These are phyloP conservation scores for Odocoileus virginianus DNA, from an alignment of 2,113 vertebrate species.

Conservation along the genomic window DNA sequence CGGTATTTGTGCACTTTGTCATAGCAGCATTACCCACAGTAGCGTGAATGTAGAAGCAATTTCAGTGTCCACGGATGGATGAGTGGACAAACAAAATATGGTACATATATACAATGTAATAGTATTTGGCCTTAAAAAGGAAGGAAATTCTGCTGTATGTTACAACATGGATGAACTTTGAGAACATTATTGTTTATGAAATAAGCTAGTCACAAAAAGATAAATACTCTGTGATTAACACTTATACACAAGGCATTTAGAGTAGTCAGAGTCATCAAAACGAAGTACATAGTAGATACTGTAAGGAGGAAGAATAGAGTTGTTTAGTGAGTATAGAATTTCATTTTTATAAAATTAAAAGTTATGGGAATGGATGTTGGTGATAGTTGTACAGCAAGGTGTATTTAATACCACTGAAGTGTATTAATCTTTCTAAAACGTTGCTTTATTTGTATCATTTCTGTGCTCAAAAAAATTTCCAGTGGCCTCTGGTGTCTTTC, in stretches of 20 bases:
- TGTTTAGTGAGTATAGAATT: background rate
- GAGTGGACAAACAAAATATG: background rate
- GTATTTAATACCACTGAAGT: background rate
- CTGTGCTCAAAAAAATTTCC: background rate
- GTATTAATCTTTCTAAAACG: background rate
- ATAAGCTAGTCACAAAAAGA: background rate
- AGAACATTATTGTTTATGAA: background rate
- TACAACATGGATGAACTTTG: background rate
- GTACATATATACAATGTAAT: background rate
- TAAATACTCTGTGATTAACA: background rate
- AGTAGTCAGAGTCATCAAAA: background rate
- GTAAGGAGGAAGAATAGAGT: background rate
- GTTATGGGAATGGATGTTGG: background rate
- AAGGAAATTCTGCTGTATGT: background rate
- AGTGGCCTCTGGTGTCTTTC: background rate
- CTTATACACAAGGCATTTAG: background rate
- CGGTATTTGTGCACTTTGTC: background rate
- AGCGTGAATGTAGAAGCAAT: background rate
- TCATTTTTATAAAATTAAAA: background rate
- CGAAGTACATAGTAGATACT: background rate
- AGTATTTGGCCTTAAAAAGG: background rate
- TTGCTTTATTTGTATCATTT: conserved; percentile 23
- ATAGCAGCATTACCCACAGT: background rate
- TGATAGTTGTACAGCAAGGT: background rate
- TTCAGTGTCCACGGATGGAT: background rate